phyloP scores from a whole-genome alignment of 2,113 vertebrate species.

The Pachycephala philippinensis region DNA sequence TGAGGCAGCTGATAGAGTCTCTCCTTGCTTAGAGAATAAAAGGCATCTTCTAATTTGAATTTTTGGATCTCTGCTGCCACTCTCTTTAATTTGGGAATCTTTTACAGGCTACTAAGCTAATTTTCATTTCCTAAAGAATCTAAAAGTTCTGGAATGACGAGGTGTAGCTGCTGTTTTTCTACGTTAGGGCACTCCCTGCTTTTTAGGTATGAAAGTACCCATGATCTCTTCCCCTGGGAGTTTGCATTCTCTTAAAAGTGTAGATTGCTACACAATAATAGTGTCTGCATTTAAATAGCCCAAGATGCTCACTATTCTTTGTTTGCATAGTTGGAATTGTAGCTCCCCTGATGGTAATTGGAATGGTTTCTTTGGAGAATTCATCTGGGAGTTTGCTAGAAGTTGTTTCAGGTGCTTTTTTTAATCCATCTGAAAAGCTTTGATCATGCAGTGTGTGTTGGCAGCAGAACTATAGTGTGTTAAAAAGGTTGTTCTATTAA shows the following conservation, averaged over 20 bases:
- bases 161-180: neutral
- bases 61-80: neutral
- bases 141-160: neutral
- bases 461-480: neutral
- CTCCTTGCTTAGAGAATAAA: neutral
- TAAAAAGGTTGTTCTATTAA: conserved; percentile 8
- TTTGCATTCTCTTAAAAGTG: neutral
- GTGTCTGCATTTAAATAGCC: neutral
- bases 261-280: neutral
- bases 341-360: neutral
- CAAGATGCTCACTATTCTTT: neutral
- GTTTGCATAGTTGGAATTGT: neutral
- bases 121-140: neutral
- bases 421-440: neutral
- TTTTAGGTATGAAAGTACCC: neutral
- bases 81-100: neutral
- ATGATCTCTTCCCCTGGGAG: neutral
- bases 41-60: neutral
- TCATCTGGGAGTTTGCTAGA: neutral
- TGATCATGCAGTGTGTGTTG: neutral
- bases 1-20: neutral
- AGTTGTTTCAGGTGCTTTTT: neutral
- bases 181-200: neutral
- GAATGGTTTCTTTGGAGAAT: neutral
- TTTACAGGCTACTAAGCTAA: neutral